Conservation (phyloP, 1,140 invertebrate species). For the Popillia japonica region DNA sequence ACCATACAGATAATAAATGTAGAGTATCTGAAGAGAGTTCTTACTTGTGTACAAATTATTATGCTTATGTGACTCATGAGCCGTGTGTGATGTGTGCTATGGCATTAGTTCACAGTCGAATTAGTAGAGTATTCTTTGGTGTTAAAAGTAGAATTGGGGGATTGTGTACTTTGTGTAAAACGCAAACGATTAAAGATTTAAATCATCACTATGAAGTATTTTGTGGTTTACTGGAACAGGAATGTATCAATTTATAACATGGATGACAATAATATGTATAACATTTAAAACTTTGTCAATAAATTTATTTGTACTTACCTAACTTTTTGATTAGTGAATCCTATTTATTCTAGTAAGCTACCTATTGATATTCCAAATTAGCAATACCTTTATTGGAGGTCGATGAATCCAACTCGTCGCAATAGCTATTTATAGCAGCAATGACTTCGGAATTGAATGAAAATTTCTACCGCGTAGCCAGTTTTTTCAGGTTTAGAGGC, state of each 20-base stretch:
- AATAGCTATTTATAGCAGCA: no score
- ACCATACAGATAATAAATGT: slow-evolving; percentile 58
- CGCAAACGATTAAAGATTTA: slow-evolving; percentile 80
- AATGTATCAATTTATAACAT: slow-evolving; percentile 42
- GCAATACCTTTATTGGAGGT: no score
- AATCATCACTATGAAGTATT: slow-evolving; percentile 94
- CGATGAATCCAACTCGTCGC: no score
- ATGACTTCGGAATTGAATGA: no score
- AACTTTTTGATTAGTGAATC: no score
- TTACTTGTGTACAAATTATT: slow-evolving; percentile 91
- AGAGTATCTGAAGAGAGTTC: slow-evolving; percentile 62
- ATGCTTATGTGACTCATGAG: slow-evolving; percentile 83
- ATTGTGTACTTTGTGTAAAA: slow-evolving; percentile 72
- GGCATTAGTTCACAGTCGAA: slow-evolving; percentile 90
- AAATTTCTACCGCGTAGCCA: no score
- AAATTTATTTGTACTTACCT: no score
- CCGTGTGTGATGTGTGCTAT: slow-evolving; percentile 95
- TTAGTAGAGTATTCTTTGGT: slow-evolving; percentile 83
- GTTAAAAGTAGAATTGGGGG: slow-evolving; percentile 70
- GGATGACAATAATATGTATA: not conserved
- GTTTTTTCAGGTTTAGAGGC: no score
- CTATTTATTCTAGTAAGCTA: no score
- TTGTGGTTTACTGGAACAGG: slow-evolving; percentile 50
- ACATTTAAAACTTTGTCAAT: not conserved
- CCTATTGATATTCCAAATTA: no score